Conservation (phyloP, 2,113 vertebrate species). For the Sialia sialis region DNA sequence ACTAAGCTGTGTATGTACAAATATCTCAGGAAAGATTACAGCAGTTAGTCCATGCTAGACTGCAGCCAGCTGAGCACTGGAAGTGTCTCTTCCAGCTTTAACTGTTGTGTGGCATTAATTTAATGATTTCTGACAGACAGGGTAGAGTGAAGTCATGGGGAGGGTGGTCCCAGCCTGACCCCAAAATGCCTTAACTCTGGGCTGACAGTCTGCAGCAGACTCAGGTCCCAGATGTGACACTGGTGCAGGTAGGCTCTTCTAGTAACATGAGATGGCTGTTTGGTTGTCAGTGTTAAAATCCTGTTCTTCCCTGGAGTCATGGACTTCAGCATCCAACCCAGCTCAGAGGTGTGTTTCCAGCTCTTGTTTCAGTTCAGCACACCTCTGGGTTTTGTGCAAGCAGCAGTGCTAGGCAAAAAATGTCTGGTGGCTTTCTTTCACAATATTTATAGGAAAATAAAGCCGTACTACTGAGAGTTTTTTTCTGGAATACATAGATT, state of each 20-base stretch:
- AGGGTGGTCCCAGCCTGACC: not conserved
- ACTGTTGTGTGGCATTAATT: not conserved
- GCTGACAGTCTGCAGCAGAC: not conserved
- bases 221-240: not conserved
- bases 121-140: not conserved
- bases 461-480: not conserved
- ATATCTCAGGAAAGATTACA: not conserved
- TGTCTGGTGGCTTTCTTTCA: not conserved
- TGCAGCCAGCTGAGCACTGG: not conserved
- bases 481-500: not conserved
- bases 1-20: accelerated
- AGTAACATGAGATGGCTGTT: not conserved
- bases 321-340: not conserved
- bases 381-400: not conserved
- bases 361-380: not conserved
- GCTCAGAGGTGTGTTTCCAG: not conserved
- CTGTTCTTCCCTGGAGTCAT: not conserved
- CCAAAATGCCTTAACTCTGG: not conserved
- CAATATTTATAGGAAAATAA: not conserved
- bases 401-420: not conserved
- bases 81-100: not conserved
- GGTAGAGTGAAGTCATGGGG: not conserved
- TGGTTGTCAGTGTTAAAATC: not conserved
- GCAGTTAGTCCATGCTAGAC: not conserved
- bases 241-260: not conserved